Base-by-base conservation (phyloP, 1,140 invertebrate genomes). In the Sesamia nonagrioides region DNA sequence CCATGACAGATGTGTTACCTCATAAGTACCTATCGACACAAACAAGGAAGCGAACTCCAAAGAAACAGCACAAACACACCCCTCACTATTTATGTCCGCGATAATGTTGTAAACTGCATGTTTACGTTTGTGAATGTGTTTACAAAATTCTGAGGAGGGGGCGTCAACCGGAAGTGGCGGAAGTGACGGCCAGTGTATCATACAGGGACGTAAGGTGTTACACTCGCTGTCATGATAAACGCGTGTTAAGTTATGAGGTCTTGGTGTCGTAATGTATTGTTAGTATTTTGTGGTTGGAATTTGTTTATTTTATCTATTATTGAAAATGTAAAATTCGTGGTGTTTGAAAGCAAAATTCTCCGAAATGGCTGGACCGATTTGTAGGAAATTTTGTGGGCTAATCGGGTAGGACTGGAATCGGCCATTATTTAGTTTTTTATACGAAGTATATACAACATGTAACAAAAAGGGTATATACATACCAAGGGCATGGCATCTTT, bases 141-240 rank as follows among this genome's bases (percentile, higher is more conserved):
- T 80, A 80, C 78, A 54, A 76, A 76, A 76, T 79, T 66, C 61
- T 74, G 33, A 17, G 33, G 63, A 35, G 52, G 72, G 78, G 74
- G 78, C 74, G 81, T 79, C n/a, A 8, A 61, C 78, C 68, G 81
- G 81, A 82, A 79, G 69, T 50, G 40, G 21, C 71, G 81, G 76
- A 69, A 68, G 52, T 68, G 58, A 60, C 73, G 40, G 42, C 71
- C 63, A 13, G 35, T 79, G 69, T 54, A 56, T 74, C 80, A 82
- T 82, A 50, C 48, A 45, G 45, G 75, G 77, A 61, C 78, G 78
- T 75, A 68, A 80, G 66, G 76, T 76, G 73, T 63, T 75, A 71
- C 78, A 71, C 73, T 37, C 4, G 11, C 17, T 79, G 61, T 77
- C 72, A 35, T 9, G 33, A 1, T 15, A 42, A 74, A 9, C 15